phyloP scores from a whole-genome alignment of 1,140 invertebrate genomes.

The Phenacoccus solenopsis region DNA sequence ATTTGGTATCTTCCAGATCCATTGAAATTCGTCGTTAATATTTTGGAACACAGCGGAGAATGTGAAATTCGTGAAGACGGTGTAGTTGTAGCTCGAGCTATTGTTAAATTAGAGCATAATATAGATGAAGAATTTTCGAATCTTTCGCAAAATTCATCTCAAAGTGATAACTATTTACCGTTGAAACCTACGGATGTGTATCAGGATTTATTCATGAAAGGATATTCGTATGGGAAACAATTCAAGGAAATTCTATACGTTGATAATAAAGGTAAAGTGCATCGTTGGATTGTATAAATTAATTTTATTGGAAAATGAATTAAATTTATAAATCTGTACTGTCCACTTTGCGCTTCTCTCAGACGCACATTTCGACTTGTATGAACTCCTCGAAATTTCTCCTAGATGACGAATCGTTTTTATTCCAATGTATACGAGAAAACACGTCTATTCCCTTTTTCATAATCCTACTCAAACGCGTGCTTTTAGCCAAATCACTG shows the following conservation, averaged over 20 bases:
- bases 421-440: no score
- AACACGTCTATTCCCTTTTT: no score
- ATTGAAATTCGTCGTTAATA: not conserved
- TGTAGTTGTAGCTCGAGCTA: constrained; percentile 11
- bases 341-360: no score
- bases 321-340: no score
- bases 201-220: constrained; percentile 17
- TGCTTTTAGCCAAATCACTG: no score
- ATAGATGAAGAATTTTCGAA: constrained; percentile 12
- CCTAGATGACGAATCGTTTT: no score
- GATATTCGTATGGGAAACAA: constrained; percentile 18
- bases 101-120: not conserved
- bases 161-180: not conserved
- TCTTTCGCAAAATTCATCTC: not conserved
- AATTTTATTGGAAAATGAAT: no score
- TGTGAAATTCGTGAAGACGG: constrained; percentile 15
- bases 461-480: no score
- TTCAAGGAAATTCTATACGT: constrained; percentile 10
- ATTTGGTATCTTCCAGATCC: no score
- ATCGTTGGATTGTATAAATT: no score
- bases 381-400: no score
- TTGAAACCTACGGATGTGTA: constrained; percentile 14
- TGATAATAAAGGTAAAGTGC: constrained; percentile 20
- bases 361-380: no score
- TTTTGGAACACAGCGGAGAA: constrained; percentile 16